phyloP scores from a whole-genome alignment of 2,797 vertebrate genomes.

The Allobates femoralis region DNA sequence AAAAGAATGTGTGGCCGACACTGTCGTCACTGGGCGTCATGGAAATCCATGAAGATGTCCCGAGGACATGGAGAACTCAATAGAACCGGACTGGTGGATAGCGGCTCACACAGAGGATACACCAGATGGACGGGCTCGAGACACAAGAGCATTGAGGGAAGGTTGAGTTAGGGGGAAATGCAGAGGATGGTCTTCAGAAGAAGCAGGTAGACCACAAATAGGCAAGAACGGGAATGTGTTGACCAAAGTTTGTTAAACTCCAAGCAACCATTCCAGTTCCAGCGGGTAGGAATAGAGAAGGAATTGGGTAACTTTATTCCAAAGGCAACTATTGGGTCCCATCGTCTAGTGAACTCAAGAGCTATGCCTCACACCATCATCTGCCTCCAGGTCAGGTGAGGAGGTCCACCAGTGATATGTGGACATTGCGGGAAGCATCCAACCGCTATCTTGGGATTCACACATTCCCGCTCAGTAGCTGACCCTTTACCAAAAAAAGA shows the following conservation, averaged over 20 bases:
- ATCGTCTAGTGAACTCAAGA: neutral
- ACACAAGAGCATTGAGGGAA: neutral
- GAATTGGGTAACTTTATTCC: conserved; percentile 37
- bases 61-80: conserved; percentile 72
- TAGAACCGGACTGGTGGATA: conserved; percentile 68
- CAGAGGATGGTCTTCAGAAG: neutral
- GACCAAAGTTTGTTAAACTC: neutral
- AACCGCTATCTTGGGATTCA: neutral
- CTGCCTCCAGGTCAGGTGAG: conserved; percentile 35
- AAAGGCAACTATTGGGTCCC: neutral
- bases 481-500: conserved; percentile 3
- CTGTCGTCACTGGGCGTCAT: conserved; percentile 70
- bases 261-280: conserved; percentile 46
- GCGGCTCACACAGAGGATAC: conserved; percentile 23
- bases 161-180: neutral
- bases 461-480: neutral
- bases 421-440: neutral
- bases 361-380: neutral
- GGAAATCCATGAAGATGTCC: conserved; percentile 74
- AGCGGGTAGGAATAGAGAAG: conserved; percentile 41
- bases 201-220: neutral
- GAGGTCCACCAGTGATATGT: conserved; percentile 46
- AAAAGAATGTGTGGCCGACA: conserved; percentile 18
- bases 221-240: neutral
- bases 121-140: conserved; percentile 16